Conservation (phyloP, 2,113 vertebrate genomes). For the Sceloporus tristichus region DNA sequence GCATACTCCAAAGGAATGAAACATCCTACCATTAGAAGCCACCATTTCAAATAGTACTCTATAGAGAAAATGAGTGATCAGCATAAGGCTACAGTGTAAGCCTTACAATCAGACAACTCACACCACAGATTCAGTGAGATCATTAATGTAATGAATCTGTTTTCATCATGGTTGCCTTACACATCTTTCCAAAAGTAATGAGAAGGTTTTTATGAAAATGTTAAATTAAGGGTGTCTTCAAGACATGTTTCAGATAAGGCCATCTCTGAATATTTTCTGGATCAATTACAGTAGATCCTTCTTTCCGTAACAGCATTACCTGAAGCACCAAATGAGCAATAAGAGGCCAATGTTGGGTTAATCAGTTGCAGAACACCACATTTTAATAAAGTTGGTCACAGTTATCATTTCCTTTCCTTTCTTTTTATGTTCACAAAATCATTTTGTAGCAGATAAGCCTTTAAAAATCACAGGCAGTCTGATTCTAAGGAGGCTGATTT, state of each 20-base stretch:
- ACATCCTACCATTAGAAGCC: background rate
- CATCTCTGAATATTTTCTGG: background rate
- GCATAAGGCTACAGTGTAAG: background rate
- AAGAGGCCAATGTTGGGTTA: constrained; percentile 2
- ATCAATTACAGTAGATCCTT: background rate
- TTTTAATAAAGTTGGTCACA: constrained; percentile 34
- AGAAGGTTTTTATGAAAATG: constrained; percentile 1
- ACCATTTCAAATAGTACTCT: background rate
- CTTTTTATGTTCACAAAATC: constrained; percentile 19
- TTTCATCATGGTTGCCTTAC: background rate
- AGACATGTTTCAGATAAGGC: background rate
- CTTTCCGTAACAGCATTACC: background rate
- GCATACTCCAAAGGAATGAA: background rate
- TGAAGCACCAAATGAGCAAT: background rate
- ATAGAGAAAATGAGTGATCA: background rate
- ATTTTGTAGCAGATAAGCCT: background rate
- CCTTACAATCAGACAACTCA: background rate
- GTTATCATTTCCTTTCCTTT: background rate
- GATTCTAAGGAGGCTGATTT: background rate
- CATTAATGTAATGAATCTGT: background rate
- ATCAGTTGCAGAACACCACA: background rate
- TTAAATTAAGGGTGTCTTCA: constrained; percentile 15
- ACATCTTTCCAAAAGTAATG: constrained; percentile 20
- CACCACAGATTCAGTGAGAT: background rate
- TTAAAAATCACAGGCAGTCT: background rate